Percentiles rank a stretch among this genome's conserved stretches.
Evolutionary conservation across 2,797 vertebrate genomes (phyloP).

Genomic region (Poeciliopsis presidionis): DNA sequence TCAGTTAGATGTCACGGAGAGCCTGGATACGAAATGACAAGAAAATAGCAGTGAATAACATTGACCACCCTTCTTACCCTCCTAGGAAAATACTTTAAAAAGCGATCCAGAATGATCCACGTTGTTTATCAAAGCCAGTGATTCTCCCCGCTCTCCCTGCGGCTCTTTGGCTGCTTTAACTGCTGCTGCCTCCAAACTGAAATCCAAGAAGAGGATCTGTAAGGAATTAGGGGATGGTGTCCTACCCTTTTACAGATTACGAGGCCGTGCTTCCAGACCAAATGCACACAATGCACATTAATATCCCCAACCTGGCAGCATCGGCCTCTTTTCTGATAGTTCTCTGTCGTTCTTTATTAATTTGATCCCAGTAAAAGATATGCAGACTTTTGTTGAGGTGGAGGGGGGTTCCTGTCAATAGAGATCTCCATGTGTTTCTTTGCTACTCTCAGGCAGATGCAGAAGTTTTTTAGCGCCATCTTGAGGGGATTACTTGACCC

Average conservation of each 20-base stretch:
- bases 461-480: slow-evolving; percentile 57
- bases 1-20: slow-evolving; percentile 72
- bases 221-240: slow-evolving; percentile 57
- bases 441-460: slow-evolving; percentile 9
- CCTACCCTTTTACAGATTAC: slow-evolving; percentile 36
- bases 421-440: neutral
- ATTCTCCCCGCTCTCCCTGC: slow-evolving; percentile 58
- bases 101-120: slow-evolving; percentile 68
- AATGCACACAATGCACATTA: slow-evolving; percentile 26
- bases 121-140: slow-evolving; percentile 63
- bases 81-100: slow-evolving; percentile 75
- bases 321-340: slow-evolving; percentile 33
- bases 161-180: slow-evolving; percentile 57
- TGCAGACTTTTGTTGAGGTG: slow-evolving; percentile 7
- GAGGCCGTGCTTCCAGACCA: neutral
- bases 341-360: slow-evolving; percentile 22
- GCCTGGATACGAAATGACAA: slow-evolving; percentile 75
- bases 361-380: slow-evolving; percentile 9
- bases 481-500: slow-evolving; percentile 60
- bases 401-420: neutral
- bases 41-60: slow-evolving; percentile 82
- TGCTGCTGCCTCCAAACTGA: slow-evolving; percentile 35
- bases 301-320: slow-evolving; percentile 39
- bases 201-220: slow-evolving; percentile 56
- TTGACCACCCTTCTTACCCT: slow-evolving; percentile 75